A percentile compares a stretch with the other conserved stretches of the same genome.
phyloP scores from a whole-genome alignment of 2,113 vertebrate genomes.

The Irena cyanogastra region DNA sequence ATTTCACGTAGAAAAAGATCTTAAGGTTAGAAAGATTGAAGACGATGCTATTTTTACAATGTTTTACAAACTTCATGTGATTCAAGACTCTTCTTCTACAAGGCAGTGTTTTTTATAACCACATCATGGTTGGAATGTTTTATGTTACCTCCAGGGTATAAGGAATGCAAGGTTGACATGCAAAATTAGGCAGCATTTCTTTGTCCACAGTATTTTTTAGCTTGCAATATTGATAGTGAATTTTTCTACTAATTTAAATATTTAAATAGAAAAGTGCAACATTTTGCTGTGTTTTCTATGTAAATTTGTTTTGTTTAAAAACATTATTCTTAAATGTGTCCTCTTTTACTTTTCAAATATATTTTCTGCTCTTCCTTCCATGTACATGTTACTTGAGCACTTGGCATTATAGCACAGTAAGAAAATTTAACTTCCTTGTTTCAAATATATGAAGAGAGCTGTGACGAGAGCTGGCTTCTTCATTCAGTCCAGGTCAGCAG shows the following conservation, averaged over 20 bases:
- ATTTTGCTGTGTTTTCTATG: neutral
- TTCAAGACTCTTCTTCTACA: neutral
- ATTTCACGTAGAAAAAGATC: neutral
- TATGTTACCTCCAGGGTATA: neutral
- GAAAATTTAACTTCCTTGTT: neutral
- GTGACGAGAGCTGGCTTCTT: neutral
- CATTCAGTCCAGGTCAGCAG: neutral
- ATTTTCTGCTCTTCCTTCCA: neutral
- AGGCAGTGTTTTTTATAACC: neutral
- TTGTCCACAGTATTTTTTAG: neutral
- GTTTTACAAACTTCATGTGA: neutral
- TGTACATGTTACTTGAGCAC: accelerated
- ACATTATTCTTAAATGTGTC: neutral
- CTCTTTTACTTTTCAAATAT: neutral
- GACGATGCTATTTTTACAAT: neutral
- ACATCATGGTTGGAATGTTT: neutral
- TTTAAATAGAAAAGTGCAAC: neutral
- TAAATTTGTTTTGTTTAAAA: neutral
- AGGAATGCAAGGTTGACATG: neutral
- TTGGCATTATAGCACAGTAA: neutral
- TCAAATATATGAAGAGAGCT: neutral
- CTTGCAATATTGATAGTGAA: neutral
- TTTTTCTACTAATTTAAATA: neutral
- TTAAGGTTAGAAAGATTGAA: neutral
- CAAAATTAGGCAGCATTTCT: neutral